Base-by-base conservation (phyloP, 2,113 vertebrate species). In the Aldabrachelys gigantea region DNA sequence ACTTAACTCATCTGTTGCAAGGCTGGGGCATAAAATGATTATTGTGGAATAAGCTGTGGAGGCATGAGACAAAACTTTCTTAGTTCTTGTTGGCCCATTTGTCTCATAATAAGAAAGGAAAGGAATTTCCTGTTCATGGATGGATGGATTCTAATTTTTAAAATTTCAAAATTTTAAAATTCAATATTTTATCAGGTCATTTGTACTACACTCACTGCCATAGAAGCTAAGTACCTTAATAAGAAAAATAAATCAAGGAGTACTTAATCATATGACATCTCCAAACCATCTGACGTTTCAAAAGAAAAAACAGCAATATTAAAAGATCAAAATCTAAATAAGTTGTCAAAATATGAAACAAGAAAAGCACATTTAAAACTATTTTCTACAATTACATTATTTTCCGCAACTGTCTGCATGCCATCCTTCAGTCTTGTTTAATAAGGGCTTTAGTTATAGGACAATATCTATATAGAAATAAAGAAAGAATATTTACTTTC, bases 1-100 rank as follows among this genome's bases (percentile, higher is more conserved):
- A 87, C 69, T 91, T 92, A 90, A 90, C 89, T 87, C 88, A 69
- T 69, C 91, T 90, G 54, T 78, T 83, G 11, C 85, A 89, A 93
- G 80, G 85, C 80, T 90, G 56, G 92, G 94, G 90, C 95, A 96
- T 10, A 2, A 17, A 84, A 14, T 72, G 82, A 94, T 87, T 80
- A 89, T 87, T 85, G 90, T 59, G 94, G 56, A 54, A 84, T 90
- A 95, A 92, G 84, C 38, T 80, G 41, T 6, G 87, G 69, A 90
- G 93, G 80, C 52, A 53, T 21, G 57, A 56, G 92, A 85, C 54
- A 85, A 92, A 95, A 95, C 57, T 59, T 1, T 0, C 35, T 10
- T 72, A 72, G 65, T 38, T 62, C 31, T 27, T 38, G 53, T 6
- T 75, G 90, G 47, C 76, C 89, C 53, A 38, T 90, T 44, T 21